These are phyloP conservation scores for Anolis sagrei DNA, from an alignment of 2,113 vertebrate species.

Conservation along the genomic window DNA sequence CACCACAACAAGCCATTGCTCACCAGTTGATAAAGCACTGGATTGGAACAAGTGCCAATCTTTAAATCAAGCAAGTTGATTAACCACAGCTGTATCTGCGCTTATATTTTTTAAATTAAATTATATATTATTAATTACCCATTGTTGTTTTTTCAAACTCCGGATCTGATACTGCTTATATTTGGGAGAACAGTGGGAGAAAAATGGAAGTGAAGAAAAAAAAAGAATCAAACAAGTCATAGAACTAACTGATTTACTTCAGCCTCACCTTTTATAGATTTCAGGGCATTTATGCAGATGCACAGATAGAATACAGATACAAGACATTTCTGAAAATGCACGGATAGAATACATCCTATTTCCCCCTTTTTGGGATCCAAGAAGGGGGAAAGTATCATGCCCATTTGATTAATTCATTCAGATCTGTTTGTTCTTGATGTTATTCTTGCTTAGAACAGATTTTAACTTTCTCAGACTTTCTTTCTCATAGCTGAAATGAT, in stretches of 20 bases:
- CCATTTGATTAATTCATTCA: not conserved
- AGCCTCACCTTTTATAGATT: no score
- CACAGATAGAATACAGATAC: no score
- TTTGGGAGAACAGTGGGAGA: not conserved
- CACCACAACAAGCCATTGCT: conserved; percentile 88
- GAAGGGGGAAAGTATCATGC: not conserved
- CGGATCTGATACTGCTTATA: not conserved
- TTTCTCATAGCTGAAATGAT: not conserved
- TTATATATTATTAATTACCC: conserved; percentile 25
- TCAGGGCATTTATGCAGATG: no score
- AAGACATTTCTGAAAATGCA: no score
- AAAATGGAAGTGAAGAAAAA: no score
- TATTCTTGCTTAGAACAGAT: not conserved
- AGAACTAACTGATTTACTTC: no score
- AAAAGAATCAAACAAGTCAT: no score
- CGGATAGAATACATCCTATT: no score
- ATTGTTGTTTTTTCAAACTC: not conserved
- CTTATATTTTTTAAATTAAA: conserved; percentile 38
- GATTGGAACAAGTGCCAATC: conserved; percentile 87
- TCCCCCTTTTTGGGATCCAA: no score
- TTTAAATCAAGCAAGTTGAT: conserved; percentile 71
- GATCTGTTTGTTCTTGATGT: not conserved
- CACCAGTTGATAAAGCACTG: conserved; percentile 92
- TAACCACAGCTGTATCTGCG: conserved; percentile 31
- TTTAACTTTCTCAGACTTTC: not conserved